These are phyloP conservation scores for Cinara cedri DNA, from an alignment of 2,888 invertebrate genomes.

Conservation along the genomic window DNA sequence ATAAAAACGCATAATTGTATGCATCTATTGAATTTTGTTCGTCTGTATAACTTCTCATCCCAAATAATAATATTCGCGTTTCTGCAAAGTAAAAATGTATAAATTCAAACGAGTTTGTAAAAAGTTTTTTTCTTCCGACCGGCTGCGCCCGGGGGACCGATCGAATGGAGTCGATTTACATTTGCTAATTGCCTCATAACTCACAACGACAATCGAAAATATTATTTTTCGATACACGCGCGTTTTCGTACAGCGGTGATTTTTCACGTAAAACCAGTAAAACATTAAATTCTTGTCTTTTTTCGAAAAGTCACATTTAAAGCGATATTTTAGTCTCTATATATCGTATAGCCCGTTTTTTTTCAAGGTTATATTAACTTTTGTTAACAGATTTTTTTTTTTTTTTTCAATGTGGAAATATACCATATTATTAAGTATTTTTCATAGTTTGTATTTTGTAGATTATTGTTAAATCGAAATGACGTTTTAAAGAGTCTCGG, in stretches of 20 bases:
- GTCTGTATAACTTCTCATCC: no score
- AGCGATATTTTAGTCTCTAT: slow-evolving; percentile 19
- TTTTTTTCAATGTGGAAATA: background rate
- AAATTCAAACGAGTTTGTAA: slow-evolving; percentile 26
- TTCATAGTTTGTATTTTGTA: background rate
- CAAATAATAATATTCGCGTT: no score
- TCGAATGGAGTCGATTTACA: slow-evolving; percentile 36
- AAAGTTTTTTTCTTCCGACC: slow-evolving; percentile 10
- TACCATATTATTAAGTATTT: background rate
- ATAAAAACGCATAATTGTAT: no score
- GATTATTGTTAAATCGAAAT: background rate
- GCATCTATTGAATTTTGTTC: no score
- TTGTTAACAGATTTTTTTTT: background rate
- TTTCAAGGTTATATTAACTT: background rate
- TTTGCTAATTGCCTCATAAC: slow-evolving; percentile 53
- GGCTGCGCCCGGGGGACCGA: background rate
- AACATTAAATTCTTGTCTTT: slow-evolving; percentile 6
- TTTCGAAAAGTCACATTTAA: slow-evolving; percentile 21
- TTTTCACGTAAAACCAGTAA: slow-evolving; percentile 3
- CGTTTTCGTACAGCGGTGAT: background rate
- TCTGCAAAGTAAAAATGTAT: slow-evolving; percentile 8
- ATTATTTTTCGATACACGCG: no score
- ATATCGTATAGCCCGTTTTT: background rate
- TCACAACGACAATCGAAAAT: no score
- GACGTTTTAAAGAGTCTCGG: no score